phyloP scores from a whole-genome alignment of 2,113 vertebrate species.

The Myocastor coypus region DNA sequence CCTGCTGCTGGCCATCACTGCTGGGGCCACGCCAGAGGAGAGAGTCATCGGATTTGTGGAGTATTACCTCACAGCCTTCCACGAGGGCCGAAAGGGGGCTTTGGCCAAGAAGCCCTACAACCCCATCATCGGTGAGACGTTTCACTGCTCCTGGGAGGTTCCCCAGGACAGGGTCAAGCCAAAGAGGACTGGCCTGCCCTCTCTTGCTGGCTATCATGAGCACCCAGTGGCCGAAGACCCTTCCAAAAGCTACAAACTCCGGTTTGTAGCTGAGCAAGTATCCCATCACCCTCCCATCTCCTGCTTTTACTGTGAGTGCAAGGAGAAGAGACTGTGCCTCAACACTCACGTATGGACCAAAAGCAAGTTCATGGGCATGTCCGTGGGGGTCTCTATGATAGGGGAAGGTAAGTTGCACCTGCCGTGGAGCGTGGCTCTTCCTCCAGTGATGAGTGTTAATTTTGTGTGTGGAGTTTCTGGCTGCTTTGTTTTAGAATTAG shows the following conservation, averaged over 20 bases:
- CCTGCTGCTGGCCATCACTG: slow-evolving; percentile 94
- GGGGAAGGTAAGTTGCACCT: slow-evolving; percentile 93
- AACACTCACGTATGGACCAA: slow-evolving; percentile 97
- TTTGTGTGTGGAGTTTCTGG: neutral
- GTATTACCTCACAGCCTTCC: slow-evolving; percentile 98
- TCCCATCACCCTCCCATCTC: slow-evolving; percentile 97
- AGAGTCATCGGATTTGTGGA: slow-evolving; percentile 96
- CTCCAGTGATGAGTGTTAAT: accelerated
- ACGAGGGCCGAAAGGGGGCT: slow-evolving; percentile 96
- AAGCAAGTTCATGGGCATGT: slow-evolving; percentile 99
- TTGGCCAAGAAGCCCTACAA: slow-evolving; percentile 99
- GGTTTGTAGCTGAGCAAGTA: slow-evolving; percentile 97
- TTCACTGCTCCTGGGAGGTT: slow-evolving; percentile 97
- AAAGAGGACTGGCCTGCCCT: slow-evolving; percentile 28
- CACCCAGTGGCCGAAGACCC: slow-evolving; percentile 75
- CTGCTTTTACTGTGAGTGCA: slow-evolving; percentile 98
- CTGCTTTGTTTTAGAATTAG: neutral
- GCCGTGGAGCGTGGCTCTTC: neutral
- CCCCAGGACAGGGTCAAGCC: slow-evolving; percentile 92
- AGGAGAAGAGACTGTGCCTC: slow-evolving; percentile 94
- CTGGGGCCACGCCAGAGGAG: slow-evolving; percentile 92
- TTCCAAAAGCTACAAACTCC: slow-evolving; percentile 89
- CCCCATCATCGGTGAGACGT: slow-evolving; percentile 96
- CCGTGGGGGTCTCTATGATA: slow-evolving; percentile 97
- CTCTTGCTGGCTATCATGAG: neutral